These are phyloP conservation scores for Aeoliscus strigatus DNA, from an alignment of 2,797 vertebrate species.

Conservation along the genomic window DNA sequence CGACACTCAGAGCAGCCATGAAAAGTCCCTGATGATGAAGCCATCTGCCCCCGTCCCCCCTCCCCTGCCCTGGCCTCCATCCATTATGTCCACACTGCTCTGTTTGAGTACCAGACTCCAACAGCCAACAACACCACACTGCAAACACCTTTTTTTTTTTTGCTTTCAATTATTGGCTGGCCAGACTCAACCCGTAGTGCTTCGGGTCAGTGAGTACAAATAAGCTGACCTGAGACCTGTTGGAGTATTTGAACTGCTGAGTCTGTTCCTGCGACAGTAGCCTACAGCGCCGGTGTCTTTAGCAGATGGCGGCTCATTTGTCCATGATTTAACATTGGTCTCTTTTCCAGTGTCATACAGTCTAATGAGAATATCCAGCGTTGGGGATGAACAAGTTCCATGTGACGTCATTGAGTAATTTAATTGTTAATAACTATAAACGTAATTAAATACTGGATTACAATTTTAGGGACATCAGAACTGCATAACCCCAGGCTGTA, in stretches of 20 bases:
- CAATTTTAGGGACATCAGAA: no score
- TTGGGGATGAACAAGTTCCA: no score
- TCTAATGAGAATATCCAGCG: no score
- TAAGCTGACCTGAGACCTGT: conserved; percentile 47
- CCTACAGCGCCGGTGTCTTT: conserved; percentile 44
- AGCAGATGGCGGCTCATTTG: conserved; percentile 47
- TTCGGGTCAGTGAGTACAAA: conserved; percentile 59
- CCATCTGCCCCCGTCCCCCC: conserved; percentile 57
- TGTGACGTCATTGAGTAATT: no score
- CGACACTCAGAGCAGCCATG: conserved; percentile 54
- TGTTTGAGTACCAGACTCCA: conserved; percentile 63
- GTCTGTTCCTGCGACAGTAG: conserved; percentile 45
- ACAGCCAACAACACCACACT: conserved; percentile 50
- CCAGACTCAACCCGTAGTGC: conserved; percentile 35
- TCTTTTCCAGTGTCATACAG: no score
- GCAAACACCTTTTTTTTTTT: conserved; percentile 56
- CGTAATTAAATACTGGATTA: no score
- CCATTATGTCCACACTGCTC: conserved; percentile 66
- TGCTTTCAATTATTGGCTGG: conserved; percentile 53
- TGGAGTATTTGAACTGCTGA: conserved; percentile 51
- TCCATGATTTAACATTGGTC: conserved; percentile 26
- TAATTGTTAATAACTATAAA: no score
- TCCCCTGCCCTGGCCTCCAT: conserved; percentile 54
- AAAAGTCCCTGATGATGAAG: conserved; percentile 63
- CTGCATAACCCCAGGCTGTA: no score